Percentiles rank a stretch among this genome's conserved stretches.
phyloP scores from a whole-genome alignment of 2,888 invertebrate genomes.

The Tupiocoris notatus region DNA sequence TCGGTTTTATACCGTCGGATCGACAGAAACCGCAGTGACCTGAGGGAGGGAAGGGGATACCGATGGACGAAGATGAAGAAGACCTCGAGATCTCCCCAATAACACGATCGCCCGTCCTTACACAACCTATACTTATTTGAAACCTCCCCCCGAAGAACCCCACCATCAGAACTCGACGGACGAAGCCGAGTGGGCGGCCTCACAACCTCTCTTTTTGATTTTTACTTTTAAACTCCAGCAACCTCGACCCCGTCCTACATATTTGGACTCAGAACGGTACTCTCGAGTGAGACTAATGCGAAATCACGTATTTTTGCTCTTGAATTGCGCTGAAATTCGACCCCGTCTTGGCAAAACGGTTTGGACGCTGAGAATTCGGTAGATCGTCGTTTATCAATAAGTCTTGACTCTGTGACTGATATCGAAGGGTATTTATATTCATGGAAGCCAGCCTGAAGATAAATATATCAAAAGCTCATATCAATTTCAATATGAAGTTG shows the following conservation, averaged over 20 bases:
- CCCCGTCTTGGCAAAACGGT: no score
- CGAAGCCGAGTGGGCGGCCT: constrained; percentile 24
- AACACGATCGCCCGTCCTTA: constrained; percentile 24
- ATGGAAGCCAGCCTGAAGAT: no score
- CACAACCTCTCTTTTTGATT: constrained; percentile 25
- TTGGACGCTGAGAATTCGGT: no score
- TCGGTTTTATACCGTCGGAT: constrained; percentile 17
- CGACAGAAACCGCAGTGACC: not conserved
- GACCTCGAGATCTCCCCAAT: constrained; percentile 18
- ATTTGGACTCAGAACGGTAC: not conserved
- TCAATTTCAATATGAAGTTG: no score
- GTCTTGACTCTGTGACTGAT: no score
- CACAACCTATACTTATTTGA: constrained; percentile 27
- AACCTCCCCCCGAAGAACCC: not conserved
- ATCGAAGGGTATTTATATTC: no score
- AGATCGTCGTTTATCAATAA: no score
- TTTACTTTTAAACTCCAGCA: constrained; percentile 7
- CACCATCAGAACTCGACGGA: constrained; percentile 5
- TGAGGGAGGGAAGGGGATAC: constrained; percentile 4
- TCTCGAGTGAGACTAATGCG: not conserved
- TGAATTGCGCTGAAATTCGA: no score
- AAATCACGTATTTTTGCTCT: not conserved
- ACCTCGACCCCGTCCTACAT: not conserved
- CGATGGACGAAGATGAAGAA: constrained; percentile 3
- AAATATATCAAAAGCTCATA: no score